Percentiles rank a stretch among this genome's conserved stretches.
Conservation (phyloP, 1,140 invertebrate species). For the Tenebrio molitor region DNA sequence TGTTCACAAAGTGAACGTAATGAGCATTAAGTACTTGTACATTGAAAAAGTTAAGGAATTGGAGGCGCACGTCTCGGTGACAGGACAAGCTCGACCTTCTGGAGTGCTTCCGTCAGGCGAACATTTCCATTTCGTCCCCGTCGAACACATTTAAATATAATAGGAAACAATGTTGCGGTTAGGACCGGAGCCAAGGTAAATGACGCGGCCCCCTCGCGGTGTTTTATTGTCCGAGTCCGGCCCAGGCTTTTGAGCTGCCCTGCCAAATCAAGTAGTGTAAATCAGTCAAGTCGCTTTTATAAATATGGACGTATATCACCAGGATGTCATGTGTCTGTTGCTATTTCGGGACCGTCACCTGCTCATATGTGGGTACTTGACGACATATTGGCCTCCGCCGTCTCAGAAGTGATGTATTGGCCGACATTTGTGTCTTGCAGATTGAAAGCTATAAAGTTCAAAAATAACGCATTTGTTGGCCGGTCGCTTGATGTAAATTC, state of each 20-base stretch:
- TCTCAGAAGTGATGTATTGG: slow-evolving; percentile 18
- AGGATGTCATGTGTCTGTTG: slow-evolving; percentile 13
- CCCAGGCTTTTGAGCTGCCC: slow-evolving; percentile 21
- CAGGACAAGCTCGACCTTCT: slow-evolving; percentile 14
- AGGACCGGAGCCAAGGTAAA: slow-evolving; percentile 22
- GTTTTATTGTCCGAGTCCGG: slow-evolving; percentile 11
- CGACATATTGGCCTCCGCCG: slow-evolving; percentile 28
- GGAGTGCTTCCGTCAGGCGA: too few species aligned
- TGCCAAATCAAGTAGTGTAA: slow-evolving; percentile 38
- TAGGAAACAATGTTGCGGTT: slow-evolving; percentile 1
- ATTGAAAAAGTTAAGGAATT: slow-evolving; percentile 34
- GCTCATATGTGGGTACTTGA: slow-evolving; percentile 26
- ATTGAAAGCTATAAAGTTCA: slow-evolving; percentile 39
- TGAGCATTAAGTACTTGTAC: slow-evolving; percentile 32
- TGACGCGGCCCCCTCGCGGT: neutral
- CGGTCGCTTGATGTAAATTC: neutral
- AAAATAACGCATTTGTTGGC: slow-evolving; percentile 36
- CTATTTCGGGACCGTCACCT: slow-evolving; percentile 26
- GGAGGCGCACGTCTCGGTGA: slow-evolving; percentile 21
- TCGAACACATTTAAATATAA: slow-evolving; percentile 21
- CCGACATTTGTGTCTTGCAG: slow-evolving; percentile 31
- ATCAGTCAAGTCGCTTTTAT: slow-evolving; percentile 33
- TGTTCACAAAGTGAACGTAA: slow-evolving; percentile 30
- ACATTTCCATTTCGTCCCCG: neutral
- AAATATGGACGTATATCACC: slow-evolving; percentile 37